Conservation (phyloP, 2,113 vertebrate species). For the Lanius ludovicianus region DNA sequence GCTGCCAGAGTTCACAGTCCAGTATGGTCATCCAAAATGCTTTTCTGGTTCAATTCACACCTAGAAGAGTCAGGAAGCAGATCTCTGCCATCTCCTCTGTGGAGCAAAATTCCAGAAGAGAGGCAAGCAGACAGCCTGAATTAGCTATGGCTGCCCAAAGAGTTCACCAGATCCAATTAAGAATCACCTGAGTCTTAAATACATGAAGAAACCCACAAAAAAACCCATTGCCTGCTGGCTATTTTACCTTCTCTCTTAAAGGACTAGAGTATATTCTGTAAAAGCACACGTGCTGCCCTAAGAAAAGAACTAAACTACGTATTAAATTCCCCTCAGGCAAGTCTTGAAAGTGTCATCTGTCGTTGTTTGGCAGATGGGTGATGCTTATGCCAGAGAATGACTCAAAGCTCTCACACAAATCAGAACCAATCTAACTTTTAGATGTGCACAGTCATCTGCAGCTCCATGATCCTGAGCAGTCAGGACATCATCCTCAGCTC, state of each 20-base stretch:
- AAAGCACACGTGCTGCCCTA: background rate
- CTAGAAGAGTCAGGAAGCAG: background rate
- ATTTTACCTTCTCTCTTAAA: background rate
- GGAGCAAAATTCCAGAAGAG: background rate
- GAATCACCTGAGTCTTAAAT: background rate
- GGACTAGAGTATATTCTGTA: background rate
- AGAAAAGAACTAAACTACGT: background rate
- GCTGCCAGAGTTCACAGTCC: background rate
- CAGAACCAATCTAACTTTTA: background rate
- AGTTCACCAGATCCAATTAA: background rate
- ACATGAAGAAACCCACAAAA: fast-evolving
- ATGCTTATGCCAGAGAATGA: background rate
- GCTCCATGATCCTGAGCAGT: background rate
- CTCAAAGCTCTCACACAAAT: background rate
- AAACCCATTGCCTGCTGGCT: background rate
- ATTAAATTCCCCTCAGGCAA: background rate
- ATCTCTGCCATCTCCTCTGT: background rate
- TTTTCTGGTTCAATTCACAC: background rate
- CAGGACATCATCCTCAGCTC: background rate
- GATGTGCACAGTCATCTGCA: background rate
- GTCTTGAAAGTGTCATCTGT: background rate
- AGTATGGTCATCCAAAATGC: background rate
- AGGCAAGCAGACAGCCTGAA: background rate
- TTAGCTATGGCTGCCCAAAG: background rate
- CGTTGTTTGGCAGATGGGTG: background rate